These are phyloP conservation scores for Tricholaema leucomelas DNA, from an alignment of 2,113 vertebrate genomes.

Conservation along the genomic window DNA sequence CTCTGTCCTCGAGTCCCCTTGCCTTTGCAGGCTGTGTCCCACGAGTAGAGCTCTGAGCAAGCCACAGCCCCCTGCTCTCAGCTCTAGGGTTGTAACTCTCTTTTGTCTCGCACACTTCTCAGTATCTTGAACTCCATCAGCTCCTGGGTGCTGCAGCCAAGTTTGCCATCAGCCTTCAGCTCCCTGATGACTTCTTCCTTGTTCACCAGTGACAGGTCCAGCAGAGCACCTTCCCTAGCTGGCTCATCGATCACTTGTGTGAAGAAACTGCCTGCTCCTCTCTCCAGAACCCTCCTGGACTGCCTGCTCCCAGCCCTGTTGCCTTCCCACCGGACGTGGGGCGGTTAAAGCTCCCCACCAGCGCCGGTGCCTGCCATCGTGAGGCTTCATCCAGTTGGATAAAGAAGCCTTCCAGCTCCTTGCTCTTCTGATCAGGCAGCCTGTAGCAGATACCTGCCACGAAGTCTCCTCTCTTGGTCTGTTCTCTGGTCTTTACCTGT, in stretches of 20 bases:
- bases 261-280: background rate
- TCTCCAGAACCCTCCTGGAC: conserved; percentile 24
- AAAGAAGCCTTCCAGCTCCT: background rate
- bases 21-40: background rate
- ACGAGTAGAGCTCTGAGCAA: background rate
- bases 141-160: background rate
- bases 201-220: conserved; percentile 63
- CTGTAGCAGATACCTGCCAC: background rate
- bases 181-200: conserved; percentile 59
- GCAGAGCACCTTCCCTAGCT: conserved; percentile 9
- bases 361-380: background rate
- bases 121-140: background rate
- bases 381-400: background rate
- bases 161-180: background rate
- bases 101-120: background rate
- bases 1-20: background rate
- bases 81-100: background rate
- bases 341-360: background rate
- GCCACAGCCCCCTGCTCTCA: background rate
- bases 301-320: background rate
- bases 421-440: background rate
- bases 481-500: background rate
- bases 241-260: background rate
- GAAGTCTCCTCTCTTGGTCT: background rate
- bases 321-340: background rate